These are phyloP conservation scores for Lithophane semibrunnea DNA, from an alignment of 2,888 invertebrate species.

Conservation along the genomic window DNA sequence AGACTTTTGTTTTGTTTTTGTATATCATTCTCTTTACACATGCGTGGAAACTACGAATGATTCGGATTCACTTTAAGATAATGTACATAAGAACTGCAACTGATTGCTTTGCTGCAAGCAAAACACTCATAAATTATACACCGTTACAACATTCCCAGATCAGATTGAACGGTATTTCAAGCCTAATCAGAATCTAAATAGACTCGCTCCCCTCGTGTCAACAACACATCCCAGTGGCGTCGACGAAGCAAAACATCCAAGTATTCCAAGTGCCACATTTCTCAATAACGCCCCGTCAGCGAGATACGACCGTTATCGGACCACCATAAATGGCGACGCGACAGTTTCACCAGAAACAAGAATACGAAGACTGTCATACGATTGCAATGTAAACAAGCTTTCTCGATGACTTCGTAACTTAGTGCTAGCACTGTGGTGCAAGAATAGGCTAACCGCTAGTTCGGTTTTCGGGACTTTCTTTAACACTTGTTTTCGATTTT, in stretches of 20 bases:
- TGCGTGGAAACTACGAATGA: neutral
- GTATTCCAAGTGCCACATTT: constrained; percentile 58
- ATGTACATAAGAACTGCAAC: constrained; percentile 2
- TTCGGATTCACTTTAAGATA: neutral
- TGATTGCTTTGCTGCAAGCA: neutral
- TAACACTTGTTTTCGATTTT: neutral
- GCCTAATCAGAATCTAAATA: constrained; percentile 41
- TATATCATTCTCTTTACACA: constrained; percentile 13
- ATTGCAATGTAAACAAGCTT: constrained; percentile 73
- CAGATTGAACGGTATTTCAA: constrained; percentile 37
- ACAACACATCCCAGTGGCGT: constrained; percentile 34
- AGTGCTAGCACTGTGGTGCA: constrained; percentile 22
- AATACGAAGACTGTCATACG: constrained; percentile 72
- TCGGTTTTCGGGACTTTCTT: constrained; percentile 17
- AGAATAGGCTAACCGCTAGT: constrained; percentile 8
- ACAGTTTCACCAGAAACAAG: constrained; percentile 76
- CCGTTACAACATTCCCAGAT: constrained; percentile 20
- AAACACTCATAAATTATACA: constrained; percentile 21
- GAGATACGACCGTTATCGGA: constrained; percentile 68
- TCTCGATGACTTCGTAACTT: constrained; percentile 61
- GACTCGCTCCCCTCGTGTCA: constrained; percentile 29
- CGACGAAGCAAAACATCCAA: constrained; percentile 48
- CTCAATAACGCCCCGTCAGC: constrained; percentile 58
- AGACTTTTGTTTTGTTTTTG: constrained; percentile 12
- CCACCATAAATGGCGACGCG: constrained; percentile 63